These are phyloP conservation scores for Cremastobaeus sp. DNA, from an alignment of 2,888 invertebrate genomes.

Conservation along the genomic window DNA sequence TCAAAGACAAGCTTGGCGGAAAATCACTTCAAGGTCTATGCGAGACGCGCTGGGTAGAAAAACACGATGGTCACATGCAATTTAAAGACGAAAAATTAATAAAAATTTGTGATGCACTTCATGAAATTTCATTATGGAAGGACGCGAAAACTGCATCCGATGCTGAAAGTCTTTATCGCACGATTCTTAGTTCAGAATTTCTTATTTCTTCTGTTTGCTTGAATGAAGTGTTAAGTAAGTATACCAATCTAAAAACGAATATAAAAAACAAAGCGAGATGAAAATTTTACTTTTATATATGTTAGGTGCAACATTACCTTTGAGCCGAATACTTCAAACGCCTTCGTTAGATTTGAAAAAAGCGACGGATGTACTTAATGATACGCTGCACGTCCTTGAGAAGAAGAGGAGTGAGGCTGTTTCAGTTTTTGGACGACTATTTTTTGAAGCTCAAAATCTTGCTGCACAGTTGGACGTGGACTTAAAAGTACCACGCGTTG, in stretches of 20 bases:
- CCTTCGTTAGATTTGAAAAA: constrained; percentile 64
- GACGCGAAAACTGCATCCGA: constrained; percentile 63
- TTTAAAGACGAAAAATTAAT: constrained; percentile 55
- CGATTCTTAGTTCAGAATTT: constrained; percentile 53
- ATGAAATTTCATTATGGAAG: constrained; percentile 58
- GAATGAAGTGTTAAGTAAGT: constrained; percentile 31
- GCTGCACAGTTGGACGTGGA: constrained; percentile 40
- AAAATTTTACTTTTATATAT: not conserved
- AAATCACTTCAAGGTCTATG: constrained; percentile 46
- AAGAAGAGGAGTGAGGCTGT: constrained; percentile 63
- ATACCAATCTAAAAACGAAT: too few species aligned
- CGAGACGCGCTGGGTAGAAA: constrained; percentile 64
- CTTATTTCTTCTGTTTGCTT: constrained; percentile 61
- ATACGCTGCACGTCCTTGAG: constrained; percentile 62
- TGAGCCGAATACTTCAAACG: constrained; percentile 45
- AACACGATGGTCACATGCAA: constrained; percentile 60
- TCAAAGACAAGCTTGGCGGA: constrained; percentile 59
- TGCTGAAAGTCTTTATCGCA: constrained; percentile 57
- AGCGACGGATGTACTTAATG: constrained; percentile 64
- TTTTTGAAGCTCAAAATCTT: constrained; percentile 63
- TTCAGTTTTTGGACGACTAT: constrained; percentile 61
- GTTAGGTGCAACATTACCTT: constrained; percentile 21
- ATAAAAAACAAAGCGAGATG: too few species aligned
- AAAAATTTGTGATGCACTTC: constrained; percentile 58
- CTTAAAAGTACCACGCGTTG: constrained; percentile 1